These are phyloP conservation scores for Neodon shergylaensis DNA, from an alignment of 2,113 vertebrate genomes.

Conservation along the genomic window DNA sequence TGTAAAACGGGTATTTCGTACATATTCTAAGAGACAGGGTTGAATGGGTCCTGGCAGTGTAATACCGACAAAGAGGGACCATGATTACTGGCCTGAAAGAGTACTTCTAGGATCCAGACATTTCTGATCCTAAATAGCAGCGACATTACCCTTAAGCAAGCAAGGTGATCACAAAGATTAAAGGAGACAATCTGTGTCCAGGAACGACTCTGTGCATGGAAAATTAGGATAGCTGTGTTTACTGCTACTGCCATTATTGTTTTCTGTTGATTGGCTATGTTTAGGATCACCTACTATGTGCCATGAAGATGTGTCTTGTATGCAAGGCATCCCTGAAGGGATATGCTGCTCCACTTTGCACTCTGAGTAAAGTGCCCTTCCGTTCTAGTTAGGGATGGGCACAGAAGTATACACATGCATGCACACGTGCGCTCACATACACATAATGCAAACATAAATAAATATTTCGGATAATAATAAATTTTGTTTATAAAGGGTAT, in stretches of 20 bases:
- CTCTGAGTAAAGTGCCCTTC: not conserved
- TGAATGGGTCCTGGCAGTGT: not conserved
- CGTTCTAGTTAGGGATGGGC: fast-evolving
- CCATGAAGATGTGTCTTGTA: not conserved
- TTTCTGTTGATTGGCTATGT: not conserved
- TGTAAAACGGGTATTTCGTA: not conserved
- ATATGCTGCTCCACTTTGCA: fast-evolving
- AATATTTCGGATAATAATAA: not conserved
- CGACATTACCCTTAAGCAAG: not conserved
- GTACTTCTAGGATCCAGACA: not conserved
- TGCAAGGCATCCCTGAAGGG: too few species aligned
- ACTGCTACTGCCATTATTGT: not conserved
- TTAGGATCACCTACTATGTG: not conserved
- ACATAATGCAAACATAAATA: not conserved
- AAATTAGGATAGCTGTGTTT: not conserved
- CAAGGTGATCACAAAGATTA: not conserved
- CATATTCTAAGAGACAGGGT: not conserved
- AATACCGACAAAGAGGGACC: not conserved
- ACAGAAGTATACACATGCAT: too few species aligned
- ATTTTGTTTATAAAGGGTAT: not conserved
- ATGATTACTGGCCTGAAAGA: not conserved
- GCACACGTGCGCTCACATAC: not conserved
- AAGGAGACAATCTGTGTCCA: not conserved
- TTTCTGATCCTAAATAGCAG: not conserved
- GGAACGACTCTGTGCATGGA: not conserved